Evolutionary conservation across 2,888 invertebrate species (phyloP).

Genomic region (Drosophila limbata): DNA sequence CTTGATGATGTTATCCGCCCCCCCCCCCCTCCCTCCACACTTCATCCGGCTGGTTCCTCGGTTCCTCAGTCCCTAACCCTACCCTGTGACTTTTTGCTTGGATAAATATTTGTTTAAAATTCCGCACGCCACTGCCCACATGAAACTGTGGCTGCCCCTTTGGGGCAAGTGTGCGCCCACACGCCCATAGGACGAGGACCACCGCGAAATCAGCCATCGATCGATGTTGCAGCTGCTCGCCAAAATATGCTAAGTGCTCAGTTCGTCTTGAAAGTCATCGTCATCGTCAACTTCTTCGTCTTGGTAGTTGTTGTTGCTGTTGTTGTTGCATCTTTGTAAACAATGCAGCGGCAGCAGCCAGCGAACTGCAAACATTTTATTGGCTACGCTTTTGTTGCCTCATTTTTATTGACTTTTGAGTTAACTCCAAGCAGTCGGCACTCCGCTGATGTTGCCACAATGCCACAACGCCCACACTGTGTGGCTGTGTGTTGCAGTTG

Average conservation of each 20-base stretch:
- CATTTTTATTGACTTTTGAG: conserved; percentile 70
- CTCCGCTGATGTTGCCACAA: conserved; percentile 45
- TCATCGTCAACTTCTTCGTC: background rate
- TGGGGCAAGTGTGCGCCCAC: conserved; percentile 57
- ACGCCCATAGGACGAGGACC: conserved; percentile 52
- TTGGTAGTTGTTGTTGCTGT: background rate
- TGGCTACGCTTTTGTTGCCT: conserved; percentile 65
- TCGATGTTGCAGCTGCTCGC: conserved; percentile 67
- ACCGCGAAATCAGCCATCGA: conserved; percentile 61
- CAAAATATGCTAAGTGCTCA: conserved; percentile 75
- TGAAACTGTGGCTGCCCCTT: conserved; percentile 20
- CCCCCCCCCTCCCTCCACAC: conserved; percentile 31
- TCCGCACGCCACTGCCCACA: conserved; percentile 67
- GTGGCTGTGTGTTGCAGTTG: background rate
- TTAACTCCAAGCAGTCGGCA: conserved; percentile 67
- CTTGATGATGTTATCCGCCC: conserved; percentile 30
- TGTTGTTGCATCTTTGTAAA: conserved; percentile 61
- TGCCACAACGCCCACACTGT: conserved; percentile 46
- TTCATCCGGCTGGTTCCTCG: conserved; percentile 1
- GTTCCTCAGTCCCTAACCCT: background rate
- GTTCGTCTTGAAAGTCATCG: conserved; percentile 22
- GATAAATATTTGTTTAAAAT: conserved; percentile 79
- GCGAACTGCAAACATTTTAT: conserved; percentile 73
- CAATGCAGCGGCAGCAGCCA: conserved; percentile 54
- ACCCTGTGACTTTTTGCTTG: conserved; percentile 64